These are phyloP conservation scores for Bursaphelenchus okinawaensis DNA, from an alignment of 2,888 invertebrate genomes.

Conservation along the genomic window DNA sequence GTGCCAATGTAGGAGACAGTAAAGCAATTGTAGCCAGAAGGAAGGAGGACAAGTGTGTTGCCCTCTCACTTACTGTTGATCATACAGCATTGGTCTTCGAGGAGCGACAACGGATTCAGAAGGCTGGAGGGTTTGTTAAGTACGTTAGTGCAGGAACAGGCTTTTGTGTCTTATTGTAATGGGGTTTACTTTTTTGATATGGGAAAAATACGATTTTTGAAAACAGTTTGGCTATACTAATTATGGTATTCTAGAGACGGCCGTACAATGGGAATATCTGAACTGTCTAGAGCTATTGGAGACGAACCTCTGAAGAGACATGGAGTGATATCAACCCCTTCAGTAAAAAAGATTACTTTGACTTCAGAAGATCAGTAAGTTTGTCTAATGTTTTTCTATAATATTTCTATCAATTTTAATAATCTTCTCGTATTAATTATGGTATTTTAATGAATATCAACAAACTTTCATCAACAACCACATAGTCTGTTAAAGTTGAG, in stretches of 20 bases:
- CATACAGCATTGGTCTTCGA: conserved; percentile 62
- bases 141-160: conserved; percentile 32
- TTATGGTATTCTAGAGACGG: too few species aligned
- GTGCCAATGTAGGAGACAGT: conserved; percentile 63
- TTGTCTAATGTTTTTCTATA: not conserved
- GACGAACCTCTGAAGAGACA: conserved; percentile 63
- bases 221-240: too few species aligned
- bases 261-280: conserved; percentile 59
- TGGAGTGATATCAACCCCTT: conserved; percentile 62
- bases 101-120: conserved; percentile 63
- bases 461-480: too few species aligned
- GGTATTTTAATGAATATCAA: too few species aligned
- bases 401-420: not conserved
- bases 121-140: conserved; percentile 62
- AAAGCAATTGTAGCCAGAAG: conserved; percentile 57
- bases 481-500: too few species aligned
- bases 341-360: conserved; percentile 61
- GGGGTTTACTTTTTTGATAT: too few species aligned
- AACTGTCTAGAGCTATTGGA: conserved; percentile 63
- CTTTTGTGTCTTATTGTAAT: conserved; percentile 16
- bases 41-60: conserved; percentile 23
- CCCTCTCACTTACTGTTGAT: conserved; percentile 61
- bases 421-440: too few species aligned
- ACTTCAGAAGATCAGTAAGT: conserved; percentile 60
- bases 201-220: too few species aligned